phyloP scores from a whole-genome alignment of 2,888 invertebrate species.

The Cylindroiulus punctatus region DNA sequence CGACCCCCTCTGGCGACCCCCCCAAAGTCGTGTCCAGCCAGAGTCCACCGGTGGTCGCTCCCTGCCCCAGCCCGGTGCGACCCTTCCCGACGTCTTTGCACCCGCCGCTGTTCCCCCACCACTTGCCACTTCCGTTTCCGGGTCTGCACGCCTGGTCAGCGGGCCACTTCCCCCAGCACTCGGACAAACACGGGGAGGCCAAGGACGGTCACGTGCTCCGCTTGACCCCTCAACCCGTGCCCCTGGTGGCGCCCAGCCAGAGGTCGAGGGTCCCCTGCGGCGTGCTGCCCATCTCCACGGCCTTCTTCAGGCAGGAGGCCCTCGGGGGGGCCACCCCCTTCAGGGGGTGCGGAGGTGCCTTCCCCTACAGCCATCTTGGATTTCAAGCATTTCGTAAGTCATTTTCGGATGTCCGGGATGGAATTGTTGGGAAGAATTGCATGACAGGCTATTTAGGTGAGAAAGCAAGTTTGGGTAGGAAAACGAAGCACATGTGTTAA shows the following conservation, averaged over 20 bases:
- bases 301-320: constrained; percentile 35
- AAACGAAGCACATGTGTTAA: too few species aligned
- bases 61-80: constrained; percentile 6
- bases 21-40: neutral
- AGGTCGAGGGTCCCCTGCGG: neutral
- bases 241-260: neutral
- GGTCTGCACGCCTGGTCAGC: constrained; percentile 42
- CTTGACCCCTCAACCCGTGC: constrained; percentile 20
- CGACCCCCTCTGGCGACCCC: neutral
- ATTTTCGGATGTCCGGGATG: neutral
- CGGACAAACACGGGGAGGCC: neutral
- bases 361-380: constrained; percentile 50
- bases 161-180: neutral
- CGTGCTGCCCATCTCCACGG: constrained; percentile 16
- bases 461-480: too few species aligned
- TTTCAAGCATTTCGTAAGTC: constrained; percentile 54
- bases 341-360: constrained; percentile 10
- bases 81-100: constrained; percentile 15
- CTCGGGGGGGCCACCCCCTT: neutral
- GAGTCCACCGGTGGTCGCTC: neutral
- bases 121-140: constrained; percentile 40
- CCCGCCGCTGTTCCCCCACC: constrained; percentile 39
- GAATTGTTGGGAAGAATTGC: too few species aligned
- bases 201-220: neutral
- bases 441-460: too few species aligned